phyloP scores from a whole-genome alignment of 2,888 invertebrate species.

The Caenorhabditis drosophilae region DNA sequence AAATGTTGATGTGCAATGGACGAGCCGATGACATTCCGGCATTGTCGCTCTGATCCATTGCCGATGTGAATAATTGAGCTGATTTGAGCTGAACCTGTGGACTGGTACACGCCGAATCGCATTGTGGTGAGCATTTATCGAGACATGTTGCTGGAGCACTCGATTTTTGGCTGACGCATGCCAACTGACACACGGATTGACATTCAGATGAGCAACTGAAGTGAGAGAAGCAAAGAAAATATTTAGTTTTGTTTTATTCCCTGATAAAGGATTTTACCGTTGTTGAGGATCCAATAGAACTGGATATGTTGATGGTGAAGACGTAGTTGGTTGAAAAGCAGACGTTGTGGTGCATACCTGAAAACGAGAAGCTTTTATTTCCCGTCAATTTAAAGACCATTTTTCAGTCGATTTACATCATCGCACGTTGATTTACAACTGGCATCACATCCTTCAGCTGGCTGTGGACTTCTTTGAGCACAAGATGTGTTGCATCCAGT shows the following conservation, averaged over 20 bases:
- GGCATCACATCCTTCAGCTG: constrained; percentile 35
- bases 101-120: constrained; percentile 40
- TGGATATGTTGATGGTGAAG: constrained; percentile 37
- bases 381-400: background rate
- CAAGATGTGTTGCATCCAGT: constrained; percentile 41
- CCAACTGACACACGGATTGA: constrained; percentile 48
- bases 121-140: constrained; percentile 45
- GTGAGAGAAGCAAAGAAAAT: background rate
- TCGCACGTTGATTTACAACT: constrained; percentile 40
- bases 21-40: constrained; percentile 7
- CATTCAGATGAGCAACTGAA: constrained; percentile 51
- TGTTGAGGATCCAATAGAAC: constrained; percentile 47
- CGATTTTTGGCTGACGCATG: constrained; percentile 40
- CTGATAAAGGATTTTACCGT: constrained; percentile 17
- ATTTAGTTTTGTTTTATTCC: background rate
- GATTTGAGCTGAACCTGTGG: constrained; percentile 45
- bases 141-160: constrained; percentile 36
- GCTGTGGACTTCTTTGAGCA: constrained; percentile 24
- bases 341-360: constrained; percentile 38
- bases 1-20: constrained; percentile 27
- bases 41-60: constrained; percentile 9
- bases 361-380: background rate
- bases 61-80: constrained; percentile 38
- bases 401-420: constrained; percentile 23
- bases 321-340: constrained; percentile 29